These are phyloP conservation scores for Regulus satrapa DNA, from an alignment of 2,113 vertebrate species.

Conservation along the genomic window DNA sequence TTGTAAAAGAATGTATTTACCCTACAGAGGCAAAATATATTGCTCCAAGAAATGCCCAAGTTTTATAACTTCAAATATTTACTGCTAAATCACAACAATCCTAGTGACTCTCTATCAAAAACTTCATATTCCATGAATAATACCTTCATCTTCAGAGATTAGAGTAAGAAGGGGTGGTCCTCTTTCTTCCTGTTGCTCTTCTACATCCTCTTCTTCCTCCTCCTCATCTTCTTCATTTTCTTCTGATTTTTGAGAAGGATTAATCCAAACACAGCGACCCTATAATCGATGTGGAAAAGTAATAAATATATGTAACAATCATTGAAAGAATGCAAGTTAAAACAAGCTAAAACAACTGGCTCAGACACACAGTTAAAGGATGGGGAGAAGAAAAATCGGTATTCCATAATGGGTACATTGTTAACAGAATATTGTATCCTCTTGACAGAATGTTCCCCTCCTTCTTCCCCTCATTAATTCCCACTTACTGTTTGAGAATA, in stretches of 20 bases:
- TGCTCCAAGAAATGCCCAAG: not conserved
- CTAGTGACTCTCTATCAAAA: not conserved
- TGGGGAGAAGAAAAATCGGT: rapidly evolving
- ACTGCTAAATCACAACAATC: not conserved
- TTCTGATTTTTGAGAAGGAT: constrained; percentile 76
- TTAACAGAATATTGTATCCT: not conserved
- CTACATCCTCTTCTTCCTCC: constrained; percentile 75
- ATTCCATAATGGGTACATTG: not conserved
- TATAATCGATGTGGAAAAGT: constrained; percentile 35
- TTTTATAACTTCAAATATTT: not conserved
- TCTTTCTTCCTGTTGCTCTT: constrained; percentile 81
- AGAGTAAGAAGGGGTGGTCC: constrained; percentile 89
- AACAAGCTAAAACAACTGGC: not conserved
- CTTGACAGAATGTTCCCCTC: not conserved
- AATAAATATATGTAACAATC: not conserved
- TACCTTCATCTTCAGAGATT: constrained; percentile 91
- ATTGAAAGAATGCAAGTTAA: not conserved
- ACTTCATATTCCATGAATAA: not conserved
- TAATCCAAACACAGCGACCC: constrained; percentile 92
- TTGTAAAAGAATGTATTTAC: not conserved
- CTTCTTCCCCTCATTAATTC: not conserved
- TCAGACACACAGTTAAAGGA: not conserved
- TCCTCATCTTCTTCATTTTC: constrained; percentile 68
- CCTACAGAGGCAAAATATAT: not conserved
- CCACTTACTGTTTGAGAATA: not conserved